Percentiles rank a stretch among this genome's conserved stretches.
phyloP scores from a whole-genome alignment of 2,797 vertebrate genomes.

The Oreonectes daqikongensis region DNA sequence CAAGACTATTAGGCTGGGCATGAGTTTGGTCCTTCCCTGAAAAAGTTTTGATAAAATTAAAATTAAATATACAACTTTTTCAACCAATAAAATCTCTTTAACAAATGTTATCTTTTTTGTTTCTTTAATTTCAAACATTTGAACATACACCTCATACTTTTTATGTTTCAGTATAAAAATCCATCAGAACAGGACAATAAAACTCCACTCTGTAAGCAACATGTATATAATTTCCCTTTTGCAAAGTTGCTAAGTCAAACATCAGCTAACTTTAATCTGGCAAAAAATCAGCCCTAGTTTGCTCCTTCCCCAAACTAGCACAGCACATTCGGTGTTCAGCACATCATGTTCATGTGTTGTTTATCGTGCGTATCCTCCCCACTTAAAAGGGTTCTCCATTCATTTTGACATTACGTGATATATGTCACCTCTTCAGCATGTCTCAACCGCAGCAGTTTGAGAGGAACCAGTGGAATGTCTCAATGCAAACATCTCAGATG shows the following conservation, averaged over 20 bases:
- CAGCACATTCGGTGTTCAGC: neutral
- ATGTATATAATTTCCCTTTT: neutral
- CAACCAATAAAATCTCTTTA: too few relatives aligned
- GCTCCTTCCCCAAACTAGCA: neutral
- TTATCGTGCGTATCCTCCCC: neutral
- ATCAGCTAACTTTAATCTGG: neutral
- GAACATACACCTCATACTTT: too few relatives aligned
- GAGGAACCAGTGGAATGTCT: conserved; percentile 29
- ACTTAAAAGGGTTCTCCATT: conserved; percentile 12
- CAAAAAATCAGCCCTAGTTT: neutral
- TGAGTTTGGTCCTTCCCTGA: too few relatives aligned
- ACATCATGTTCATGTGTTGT: conserved; percentile 4
- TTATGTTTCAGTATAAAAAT: too few relatives aligned
- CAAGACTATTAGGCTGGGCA: too few relatives aligned
- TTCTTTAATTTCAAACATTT: too few relatives aligned
- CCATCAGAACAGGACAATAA: neutral
- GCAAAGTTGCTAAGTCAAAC: neutral
- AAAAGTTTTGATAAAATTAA: too few relatives aligned
- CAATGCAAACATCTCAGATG: conserved; percentile 37
- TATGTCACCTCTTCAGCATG: conserved; percentile 18
- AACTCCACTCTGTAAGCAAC: neutral
- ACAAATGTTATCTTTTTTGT: too few relatives aligned
- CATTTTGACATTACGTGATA: conserved; percentile 31
- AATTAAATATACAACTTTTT: too few relatives aligned
- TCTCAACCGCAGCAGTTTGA: conserved; percentile 36